Evolutionary conservation across 2,113 vertebrate species (phyloP).

Genomic region (Protobothrops flavoviridis): DNA sequence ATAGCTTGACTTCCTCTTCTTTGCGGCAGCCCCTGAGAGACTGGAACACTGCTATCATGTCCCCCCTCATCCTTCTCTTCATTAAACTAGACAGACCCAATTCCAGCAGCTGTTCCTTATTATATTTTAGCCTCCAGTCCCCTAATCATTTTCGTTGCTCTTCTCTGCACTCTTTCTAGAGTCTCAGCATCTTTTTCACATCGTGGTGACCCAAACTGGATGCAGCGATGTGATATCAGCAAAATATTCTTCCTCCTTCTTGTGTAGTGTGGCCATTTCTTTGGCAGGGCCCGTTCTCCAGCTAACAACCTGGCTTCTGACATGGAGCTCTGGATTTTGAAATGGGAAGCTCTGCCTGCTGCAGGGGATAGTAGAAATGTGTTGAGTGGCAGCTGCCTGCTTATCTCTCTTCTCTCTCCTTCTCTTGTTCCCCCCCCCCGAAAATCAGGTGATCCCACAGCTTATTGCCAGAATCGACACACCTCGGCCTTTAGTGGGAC

Average conservation of each 20-base stretch:
- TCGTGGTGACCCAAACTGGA: too few species aligned
- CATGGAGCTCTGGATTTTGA: neutral
- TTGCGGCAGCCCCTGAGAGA: too few species aligned
- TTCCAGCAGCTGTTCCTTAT: too few species aligned
- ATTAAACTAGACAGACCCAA: too few species aligned
- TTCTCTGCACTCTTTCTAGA: too few species aligned
- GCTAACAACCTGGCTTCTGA: neutral
- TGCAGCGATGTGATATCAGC: neutral
- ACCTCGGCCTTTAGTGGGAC: slow-evolving; percentile 89
- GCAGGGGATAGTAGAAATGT: neutral
- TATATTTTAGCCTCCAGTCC: too few species aligned
- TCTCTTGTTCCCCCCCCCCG: neutral
- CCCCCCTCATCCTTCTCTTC: too few species aligned
- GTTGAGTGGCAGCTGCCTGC: neutral
- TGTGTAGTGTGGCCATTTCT: neutral
- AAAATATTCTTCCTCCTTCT: neutral
- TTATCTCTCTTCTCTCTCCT: neutral
- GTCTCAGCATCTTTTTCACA: too few species aligned
- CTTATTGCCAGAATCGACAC: slow-evolving; percentile 98
- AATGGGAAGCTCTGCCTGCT: neutral
- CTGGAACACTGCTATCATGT: too few species aligned
- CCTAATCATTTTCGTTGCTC: too few species aligned
- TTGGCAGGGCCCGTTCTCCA: neutral
- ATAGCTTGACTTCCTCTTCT: too few species aligned
- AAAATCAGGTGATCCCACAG: slow-evolving; percentile 90